Evolutionary conservation across 2,888 invertebrate genomes (phyloP), one percentile per base, ranked within the genome.

Genomic region (Sesia bembeciformis): DNA sequence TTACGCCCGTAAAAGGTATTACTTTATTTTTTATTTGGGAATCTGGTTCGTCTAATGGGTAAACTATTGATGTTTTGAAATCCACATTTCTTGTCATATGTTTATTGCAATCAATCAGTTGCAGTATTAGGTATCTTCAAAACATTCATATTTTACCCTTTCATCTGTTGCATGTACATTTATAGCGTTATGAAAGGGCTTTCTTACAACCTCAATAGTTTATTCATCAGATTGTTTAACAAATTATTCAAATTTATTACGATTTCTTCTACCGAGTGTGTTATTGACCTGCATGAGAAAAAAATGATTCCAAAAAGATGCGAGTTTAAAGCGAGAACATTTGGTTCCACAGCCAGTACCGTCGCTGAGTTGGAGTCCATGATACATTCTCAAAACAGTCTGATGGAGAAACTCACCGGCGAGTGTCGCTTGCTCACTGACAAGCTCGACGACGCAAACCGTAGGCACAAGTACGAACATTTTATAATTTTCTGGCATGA

Each of bases 341-440:
- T 86, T 86, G 87, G 81, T 86, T 86, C 83, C 86, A 81, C 94
- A 96, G 96, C 93, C 92, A 94, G 94, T 91, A 96, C 95, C 81
- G 95, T 96, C 90, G 93, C 93, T 91, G 95, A 95, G 91, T 93
- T 96, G 91, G 96, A 96, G 92, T 93, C 93, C 85, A 94, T 95
- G 94, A 93, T 96, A 91, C 94, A 94, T 90, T 95, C 94, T 90
- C 96, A 96, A 93, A 95, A 95, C 93, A 94, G 94, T 93, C 94
- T 96, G 93, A 95, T 96, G 94, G 95, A 95, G 92, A 96, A 94
- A 93, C 93, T 96, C 90, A 95, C 95, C 81, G 92, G 92, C 81
- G 96, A 96, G 91, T 96, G 96, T 92, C 96, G 95, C 91, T 92
- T 92, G 89, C 93, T 96, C 89, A 96, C 96, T 81, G 92, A 94